These are phyloP conservation scores for Lophochroa leadbeateri DNA, from an alignment of 2,113 vertebrate genomes.

Conservation along the genomic window DNA sequence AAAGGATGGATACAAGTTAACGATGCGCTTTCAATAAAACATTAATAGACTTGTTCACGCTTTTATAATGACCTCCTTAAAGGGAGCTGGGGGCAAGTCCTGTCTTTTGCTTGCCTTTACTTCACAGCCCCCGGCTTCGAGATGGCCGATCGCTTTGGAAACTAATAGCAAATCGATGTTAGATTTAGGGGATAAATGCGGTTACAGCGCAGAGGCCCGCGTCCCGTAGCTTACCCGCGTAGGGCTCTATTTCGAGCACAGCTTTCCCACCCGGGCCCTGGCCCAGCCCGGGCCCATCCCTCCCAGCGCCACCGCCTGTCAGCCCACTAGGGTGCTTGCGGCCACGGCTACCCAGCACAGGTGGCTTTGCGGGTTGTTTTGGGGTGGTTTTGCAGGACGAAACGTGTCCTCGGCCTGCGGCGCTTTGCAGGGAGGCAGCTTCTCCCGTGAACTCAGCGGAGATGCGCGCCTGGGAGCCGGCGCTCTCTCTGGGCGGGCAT, in stretches of 20 bases:
- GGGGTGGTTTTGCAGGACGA: neutral
- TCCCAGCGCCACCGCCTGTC: neutral
- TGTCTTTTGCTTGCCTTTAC: conserved; percentile 67
- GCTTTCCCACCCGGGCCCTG: neutral
- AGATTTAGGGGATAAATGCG: conserved; percentile 65
- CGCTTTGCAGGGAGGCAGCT: neutral
- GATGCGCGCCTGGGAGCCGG: neutral
- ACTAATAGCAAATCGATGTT: conserved; percentile 75
- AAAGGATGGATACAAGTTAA: conserved; percentile 99
- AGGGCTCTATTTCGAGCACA: neutral
- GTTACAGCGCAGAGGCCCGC: neutral
- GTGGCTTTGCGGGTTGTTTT: neutral
- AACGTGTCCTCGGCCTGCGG: neutral
- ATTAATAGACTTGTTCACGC: conserved; percentile 97
- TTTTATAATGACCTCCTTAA: conserved; percentile 93
- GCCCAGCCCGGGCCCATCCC: neutral
- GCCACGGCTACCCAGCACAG: neutral
- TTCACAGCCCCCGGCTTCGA: conserved; percentile 68
- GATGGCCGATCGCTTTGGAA: conserved; percentile 69
- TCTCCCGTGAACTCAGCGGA: neutral
- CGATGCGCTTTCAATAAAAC: conserved; percentile 96
- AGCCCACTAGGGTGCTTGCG: neutral
- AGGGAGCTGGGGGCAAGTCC: conserved; percentile 78
- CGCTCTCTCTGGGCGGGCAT: neutral
- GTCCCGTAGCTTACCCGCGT: neutral